Evolutionary conservation across 2,113 vertebrate species (phyloP).

Genomic region (Cynoglossus semilaevis): DNA sequence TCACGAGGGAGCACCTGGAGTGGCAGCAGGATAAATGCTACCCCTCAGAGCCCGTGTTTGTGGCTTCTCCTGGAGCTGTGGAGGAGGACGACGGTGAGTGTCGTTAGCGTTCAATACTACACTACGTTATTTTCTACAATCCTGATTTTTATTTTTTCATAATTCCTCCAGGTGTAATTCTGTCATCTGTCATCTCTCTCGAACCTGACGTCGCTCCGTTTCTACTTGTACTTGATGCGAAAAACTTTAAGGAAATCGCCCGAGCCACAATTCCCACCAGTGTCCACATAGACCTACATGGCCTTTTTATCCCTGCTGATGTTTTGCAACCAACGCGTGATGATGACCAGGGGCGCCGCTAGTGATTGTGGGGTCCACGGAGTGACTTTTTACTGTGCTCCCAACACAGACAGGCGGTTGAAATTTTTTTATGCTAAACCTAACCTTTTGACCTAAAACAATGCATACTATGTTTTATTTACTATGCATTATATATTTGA

Average conservation of each 20-base stretch:
- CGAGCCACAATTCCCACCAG: slow-evolving; percentile 75
- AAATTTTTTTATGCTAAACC: too few species aligned
- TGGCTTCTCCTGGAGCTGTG: slow-evolving; percentile 78
- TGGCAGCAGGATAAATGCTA: slow-evolving; percentile 83
- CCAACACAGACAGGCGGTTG: too few species aligned
- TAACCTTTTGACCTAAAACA: too few species aligned
- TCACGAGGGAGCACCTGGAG: slow-evolving; percentile 71
- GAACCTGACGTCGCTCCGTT: slow-evolving; percentile 82
- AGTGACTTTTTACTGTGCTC: too few species aligned
- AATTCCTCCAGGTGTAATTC: slow-evolving; percentile 79
- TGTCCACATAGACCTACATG: slow-evolving; percentile 90
- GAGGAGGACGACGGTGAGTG: slow-evolving; percentile 88
- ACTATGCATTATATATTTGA: too few species aligned
- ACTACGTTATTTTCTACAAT: not conserved
- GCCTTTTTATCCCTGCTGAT: slow-evolving; percentile 79
- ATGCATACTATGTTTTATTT: too few species aligned
- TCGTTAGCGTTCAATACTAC: too few species aligned
- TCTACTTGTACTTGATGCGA: slow-evolving; percentile 86
- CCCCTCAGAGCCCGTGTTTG: slow-evolving; percentile 88
- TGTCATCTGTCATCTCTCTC: slow-evolving; percentile 81
- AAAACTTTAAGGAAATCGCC: slow-evolving; percentile 82
- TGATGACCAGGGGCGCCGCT: too few species aligned
- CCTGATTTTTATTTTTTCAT: not conserved
- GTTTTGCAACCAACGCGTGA: not conserved
- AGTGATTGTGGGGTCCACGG: too few species aligned